Evolutionary conservation across 2,113 vertebrate species (phyloP).

Genomic region (Aphyosemion australe): DNA sequence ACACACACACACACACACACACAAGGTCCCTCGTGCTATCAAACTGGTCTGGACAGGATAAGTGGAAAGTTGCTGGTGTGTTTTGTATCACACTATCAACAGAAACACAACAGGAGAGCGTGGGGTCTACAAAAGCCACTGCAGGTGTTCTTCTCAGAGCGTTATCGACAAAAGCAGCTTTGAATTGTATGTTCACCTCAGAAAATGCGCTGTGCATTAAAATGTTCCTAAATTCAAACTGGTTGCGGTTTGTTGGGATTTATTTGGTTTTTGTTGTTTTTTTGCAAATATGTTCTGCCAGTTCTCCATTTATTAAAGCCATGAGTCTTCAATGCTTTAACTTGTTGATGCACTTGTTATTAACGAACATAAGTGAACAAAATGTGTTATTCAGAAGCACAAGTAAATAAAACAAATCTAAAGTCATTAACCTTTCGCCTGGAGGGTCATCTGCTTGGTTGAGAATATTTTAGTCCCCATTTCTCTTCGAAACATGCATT

Average conservation of each 20-base stretch:
- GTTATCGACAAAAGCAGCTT: not conserved
- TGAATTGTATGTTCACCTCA: not conserved
- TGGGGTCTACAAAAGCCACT: not conserved
- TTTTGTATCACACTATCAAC: constrained; percentile 3
- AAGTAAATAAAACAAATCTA: no score
- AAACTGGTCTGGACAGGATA: constrained; percentile 2
- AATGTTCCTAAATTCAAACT: not conserved
- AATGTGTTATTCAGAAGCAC: no score
- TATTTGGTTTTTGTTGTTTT: not conserved
- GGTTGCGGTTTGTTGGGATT: not conserved
- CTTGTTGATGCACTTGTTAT: no score
- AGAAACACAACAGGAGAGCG: not conserved
- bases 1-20: not conserved
- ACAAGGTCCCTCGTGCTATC: constrained; percentile 16
- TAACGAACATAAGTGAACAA: no score
- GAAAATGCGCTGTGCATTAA: no score
- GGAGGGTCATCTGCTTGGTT: no score
- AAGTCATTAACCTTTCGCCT: no score
- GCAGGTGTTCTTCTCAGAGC: not conserved
- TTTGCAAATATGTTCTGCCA: no score
- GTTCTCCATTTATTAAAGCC: no score
- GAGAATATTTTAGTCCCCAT: no score
- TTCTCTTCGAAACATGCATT: no score
- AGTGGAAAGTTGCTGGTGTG: not conserved
- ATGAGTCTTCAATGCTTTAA: not conserved